These are phyloP conservation scores for Aricia agestis DNA, from an alignment of 1,140 invertebrate genomes.

Conservation along the genomic window DNA sequence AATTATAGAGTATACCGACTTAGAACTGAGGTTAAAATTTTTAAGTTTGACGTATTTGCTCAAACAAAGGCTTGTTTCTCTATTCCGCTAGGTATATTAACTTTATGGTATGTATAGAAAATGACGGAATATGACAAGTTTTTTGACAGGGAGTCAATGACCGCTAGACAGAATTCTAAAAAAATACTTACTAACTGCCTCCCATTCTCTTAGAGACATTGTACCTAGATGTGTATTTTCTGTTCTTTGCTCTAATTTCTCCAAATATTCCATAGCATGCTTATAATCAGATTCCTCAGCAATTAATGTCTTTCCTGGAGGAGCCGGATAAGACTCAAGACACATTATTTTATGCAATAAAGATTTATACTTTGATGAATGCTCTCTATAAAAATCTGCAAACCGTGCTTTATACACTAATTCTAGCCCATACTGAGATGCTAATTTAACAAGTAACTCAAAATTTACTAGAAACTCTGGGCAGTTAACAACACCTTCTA, in stretches of 20 bases:
- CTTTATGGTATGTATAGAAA: no score
- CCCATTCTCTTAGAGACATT: conserved; percentile 94
- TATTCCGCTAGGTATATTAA: no score
- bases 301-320: conserved; percentile 75
- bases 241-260: conserved; percentile 64
- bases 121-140: no score
- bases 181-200: conserved; percentile 86
- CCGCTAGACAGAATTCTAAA: no score
- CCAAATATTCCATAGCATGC: conserved; percentile 81
- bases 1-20: no score
- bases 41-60: no score
- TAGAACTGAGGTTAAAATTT: no score
- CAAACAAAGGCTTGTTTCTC: no score
- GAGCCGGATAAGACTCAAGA: conserved; percentile 82
- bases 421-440: conserved; percentile 88
- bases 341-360: conserved; percentile 87
- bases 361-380: conserved; percentile 77
- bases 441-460: conserved; percentile 89
- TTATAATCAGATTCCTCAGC: conserved; percentile 82
- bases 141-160: no score
- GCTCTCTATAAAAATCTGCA: conserved; percentile 87
- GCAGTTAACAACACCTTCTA: conserved; percentile 98
- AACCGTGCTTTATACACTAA: conserved; percentile 85
- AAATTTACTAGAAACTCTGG: conserved; percentile 99
- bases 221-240: conserved; percentile 81